Conservation (phyloP, 2,113 vertebrate genomes). For the Hoplias malabaricus region DNA sequence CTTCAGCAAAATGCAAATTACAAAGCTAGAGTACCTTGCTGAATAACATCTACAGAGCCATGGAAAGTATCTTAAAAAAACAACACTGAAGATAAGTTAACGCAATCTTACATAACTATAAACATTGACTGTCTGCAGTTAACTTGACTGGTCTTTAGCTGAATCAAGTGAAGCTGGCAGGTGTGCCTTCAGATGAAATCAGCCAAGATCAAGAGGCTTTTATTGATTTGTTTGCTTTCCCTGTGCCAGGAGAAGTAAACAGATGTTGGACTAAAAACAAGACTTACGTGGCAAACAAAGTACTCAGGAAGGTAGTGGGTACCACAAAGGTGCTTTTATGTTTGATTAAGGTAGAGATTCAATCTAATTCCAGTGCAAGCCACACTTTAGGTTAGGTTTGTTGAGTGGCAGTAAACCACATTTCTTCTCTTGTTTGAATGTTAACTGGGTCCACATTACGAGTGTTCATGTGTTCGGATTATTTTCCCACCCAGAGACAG, state of each 20-base stretch:
- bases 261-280: conserved; percentile 27
- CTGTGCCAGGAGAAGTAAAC: conserved; percentile 15
- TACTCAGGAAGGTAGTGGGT: not conserved
- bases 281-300: conserved; percentile 23
- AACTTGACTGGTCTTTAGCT: not conserved
- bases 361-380: not conserved
- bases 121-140: not conserved
- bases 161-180: conserved; percentile 6
- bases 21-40: not conserved
- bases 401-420: not conserved
- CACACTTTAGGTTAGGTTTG: not conserved
- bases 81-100: not conserved
- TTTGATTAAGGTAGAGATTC: conserved; percentile 3
- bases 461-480: conserved; percentile 11
- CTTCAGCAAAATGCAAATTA: not conserved
- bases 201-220: not conserved
- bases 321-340: not conserved
- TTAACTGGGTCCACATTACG: not conserved
- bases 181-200: conserved; percentile 19
- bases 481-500: conserved; percentile 23
- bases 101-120: not conserved
- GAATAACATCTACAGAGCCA: not conserved
- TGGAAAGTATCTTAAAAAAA: not conserved
- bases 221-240: conserved; percentile 30
- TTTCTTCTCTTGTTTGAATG: not conserved